These are phyloP conservation scores for Nymphalis c-album DNA, from an alignment of 2,888 invertebrate genomes.

Conservation along the genomic window DNA sequence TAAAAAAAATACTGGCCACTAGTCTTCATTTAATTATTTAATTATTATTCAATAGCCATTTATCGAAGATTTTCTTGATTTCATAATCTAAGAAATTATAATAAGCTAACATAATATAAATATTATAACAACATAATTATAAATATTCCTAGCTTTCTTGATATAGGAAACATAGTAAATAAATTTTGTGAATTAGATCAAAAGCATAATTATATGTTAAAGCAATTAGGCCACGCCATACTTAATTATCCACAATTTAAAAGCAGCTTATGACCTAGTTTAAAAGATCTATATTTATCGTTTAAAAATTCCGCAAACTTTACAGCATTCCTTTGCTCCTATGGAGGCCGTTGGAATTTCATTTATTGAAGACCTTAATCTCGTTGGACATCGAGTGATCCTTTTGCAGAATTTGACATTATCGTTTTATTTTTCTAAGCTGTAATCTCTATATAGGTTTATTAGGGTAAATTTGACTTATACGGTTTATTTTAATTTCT, in stretches of 20 bases:
- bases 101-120: no score
- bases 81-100: no score
- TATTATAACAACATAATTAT: no score
- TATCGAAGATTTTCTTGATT: no score
- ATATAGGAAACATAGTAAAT: no score
- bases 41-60: no score
- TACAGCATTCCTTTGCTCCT: conserved; percentile 24
- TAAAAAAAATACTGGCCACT: no score
- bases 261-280: not conserved
- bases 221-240: not conserved
- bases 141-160: no score
- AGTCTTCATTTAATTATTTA: no score
- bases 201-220: no score
- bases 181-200: no score
- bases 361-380: conserved; percentile 52
- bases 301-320: conserved; percentile 24
- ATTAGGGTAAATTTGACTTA: not conserved
- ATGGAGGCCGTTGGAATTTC: conserved; percentile 51
- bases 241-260: not conserved
- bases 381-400: conserved; percentile 48
- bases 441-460: conserved; percentile 12
- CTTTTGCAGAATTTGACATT: conserved; percentile 28
- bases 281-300: conserved; percentile 33
- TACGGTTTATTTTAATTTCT: not conserved
- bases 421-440: conserved; percentile 22